A percentile compares a stretch with the other conserved stretches of the same genome.
These are phyloP conservation scores for Pachypeltis micranthus DNA, from an alignment of 1,140 invertebrate species.

Conservation along the genomic window DNA sequence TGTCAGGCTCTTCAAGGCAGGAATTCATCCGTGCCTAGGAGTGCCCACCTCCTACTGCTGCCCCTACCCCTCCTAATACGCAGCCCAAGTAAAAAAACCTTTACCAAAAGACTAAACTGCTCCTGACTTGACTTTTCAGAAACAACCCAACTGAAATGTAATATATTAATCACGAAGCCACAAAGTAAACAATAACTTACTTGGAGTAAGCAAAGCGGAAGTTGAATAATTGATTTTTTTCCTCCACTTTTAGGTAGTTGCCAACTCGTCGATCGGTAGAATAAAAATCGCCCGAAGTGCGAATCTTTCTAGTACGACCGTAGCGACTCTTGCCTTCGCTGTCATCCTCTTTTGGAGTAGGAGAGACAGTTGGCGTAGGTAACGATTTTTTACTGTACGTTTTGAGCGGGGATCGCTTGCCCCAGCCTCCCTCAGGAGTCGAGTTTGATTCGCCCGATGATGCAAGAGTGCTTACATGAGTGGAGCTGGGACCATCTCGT, in stretches of 20 bases:
- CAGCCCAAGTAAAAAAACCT: background rate
- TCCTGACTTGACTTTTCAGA: background rate
- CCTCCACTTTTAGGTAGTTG: constrained; percentile 19
- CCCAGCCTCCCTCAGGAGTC: constrained; percentile 1
- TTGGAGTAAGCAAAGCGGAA: background rate
- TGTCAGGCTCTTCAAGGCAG: no score
- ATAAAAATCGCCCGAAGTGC: constrained; percentile 26
- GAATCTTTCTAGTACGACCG: constrained; percentile 28
- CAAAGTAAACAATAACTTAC: background rate
- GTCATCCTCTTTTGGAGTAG: background rate
- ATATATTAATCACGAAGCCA: background rate
- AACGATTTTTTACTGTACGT: constrained; percentile 18
- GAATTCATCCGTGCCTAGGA: no score
- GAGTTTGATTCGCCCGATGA: background rate
- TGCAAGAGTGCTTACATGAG: background rate
- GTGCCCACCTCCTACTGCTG: background rate
- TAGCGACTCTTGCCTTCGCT: constrained; percentile 26
- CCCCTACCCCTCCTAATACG: background rate
- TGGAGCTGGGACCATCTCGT: no score
- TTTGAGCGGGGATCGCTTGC: constrained; percentile 17
- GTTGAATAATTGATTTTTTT: constrained; percentile 16
- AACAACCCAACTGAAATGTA: background rate
- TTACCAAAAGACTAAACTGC: background rate
- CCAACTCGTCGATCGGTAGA: constrained; percentile 29
- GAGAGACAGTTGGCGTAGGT: background rate